phyloP scores from a whole-genome alignment of 2,888 invertebrate species.

The Agriopis leucophaearia region DNA sequence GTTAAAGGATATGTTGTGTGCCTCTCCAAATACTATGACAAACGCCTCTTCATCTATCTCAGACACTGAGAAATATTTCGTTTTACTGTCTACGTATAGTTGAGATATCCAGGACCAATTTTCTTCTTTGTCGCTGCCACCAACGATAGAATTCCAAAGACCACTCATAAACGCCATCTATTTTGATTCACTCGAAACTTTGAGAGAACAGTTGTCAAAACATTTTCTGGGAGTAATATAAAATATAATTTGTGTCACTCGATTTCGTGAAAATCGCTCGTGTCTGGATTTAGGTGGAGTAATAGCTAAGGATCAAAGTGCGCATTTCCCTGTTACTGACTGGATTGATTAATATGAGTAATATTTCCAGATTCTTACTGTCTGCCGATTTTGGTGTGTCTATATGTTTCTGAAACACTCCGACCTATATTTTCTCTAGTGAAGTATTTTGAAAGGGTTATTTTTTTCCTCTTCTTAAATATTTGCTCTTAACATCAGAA shows the following conservation, averaged over 20 bases:
- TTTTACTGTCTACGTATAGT: conserved; percentile 83
- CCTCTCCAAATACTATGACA: conserved; percentile 87
- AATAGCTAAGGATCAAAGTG: conserved; percentile 19
- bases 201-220: conserved; percentile 26
- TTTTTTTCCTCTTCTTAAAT: too few relatives aligned
- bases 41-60: conserved; percentile 87
- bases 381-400: background rate
- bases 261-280: conserved; percentile 10
- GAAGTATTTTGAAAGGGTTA: background rate
- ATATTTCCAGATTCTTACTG: conserved; percentile 23
- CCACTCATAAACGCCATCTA: conserved; percentile 84
- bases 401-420: background rate
- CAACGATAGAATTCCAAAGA: conserved; percentile 82
- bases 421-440: background rate
- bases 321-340: conserved; percentile 12
- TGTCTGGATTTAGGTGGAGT: conserved; percentile 15
- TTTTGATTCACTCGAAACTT: conserved; percentile 57
- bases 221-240: conserved; percentile 23
- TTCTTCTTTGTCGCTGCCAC: conserved; percentile 73
- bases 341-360: conserved; percentile 28
- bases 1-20: conserved; percentile 79
- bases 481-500: too few relatives aligned
- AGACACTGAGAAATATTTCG: conserved; percentile 89
- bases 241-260: conserved; percentile 39
- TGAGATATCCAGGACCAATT: conserved; percentile 78